Conservation (phyloP, 2,888 invertebrate genomes). For the Trichacis sp. region DNA sequence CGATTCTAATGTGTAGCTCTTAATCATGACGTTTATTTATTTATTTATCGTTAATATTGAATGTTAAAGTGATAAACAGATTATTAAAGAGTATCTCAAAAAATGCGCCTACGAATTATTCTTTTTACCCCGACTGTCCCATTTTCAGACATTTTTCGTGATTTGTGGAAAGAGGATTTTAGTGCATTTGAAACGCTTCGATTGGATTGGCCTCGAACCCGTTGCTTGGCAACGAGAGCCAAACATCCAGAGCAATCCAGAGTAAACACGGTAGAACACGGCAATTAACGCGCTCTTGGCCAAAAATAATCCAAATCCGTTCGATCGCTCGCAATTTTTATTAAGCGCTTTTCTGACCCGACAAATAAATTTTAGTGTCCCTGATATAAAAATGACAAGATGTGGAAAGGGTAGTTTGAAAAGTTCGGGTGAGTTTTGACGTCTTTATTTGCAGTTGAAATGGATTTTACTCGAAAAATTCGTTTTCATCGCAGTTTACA, state of each 20-base stretch:
- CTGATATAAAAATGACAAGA: constrained; percentile 51
- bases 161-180: not conserved
- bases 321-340: not conserved
- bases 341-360: constrained; percentile 1
- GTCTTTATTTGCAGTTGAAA: too few species aligned
- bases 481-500: constrained; percentile 52
- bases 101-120: not conserved
- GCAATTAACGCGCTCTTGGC: not conserved
- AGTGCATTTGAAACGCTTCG: too few species aligned
- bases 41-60: constrained; percentile 33
- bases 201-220: constrained; percentile 12
- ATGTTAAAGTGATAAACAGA: constrained; percentile 29
- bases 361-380: too few species aligned
- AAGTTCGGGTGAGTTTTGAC: constrained; percentile 50
- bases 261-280: not conserved
- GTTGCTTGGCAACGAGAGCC: constrained; percentile 34
- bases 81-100: constrained; percentile 16
- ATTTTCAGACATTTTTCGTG: constrained; percentile 9
- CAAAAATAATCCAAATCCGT: not conserved
- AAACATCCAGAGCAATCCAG: constrained; percentile 36
- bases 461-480: too few species aligned
- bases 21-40: constrained; percentile 31
- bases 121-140: too few species aligned
- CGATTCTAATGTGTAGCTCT: constrained; percentile 39
- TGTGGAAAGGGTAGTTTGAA: constrained; percentile 46